Conservation (phyloP, 2,888 invertebrate species). For the Luffia ferchaultella region DNA sequence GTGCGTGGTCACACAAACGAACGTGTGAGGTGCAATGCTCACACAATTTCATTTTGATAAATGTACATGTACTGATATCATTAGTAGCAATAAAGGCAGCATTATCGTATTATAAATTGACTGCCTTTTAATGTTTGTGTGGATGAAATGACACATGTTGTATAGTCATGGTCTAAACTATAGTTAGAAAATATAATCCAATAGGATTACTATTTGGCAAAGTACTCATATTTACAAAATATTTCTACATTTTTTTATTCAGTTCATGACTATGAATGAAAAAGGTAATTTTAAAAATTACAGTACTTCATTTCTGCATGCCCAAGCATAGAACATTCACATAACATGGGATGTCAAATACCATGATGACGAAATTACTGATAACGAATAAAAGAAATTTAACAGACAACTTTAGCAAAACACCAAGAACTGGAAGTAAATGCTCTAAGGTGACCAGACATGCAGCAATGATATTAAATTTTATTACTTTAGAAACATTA, state of each 20-base stretch:
- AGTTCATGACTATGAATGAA: not conserved
- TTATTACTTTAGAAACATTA: too few species aligned
- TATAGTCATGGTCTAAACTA: too few species aligned
- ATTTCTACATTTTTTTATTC: too few species aligned
- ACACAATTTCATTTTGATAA: too few species aligned
- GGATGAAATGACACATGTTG: not conserved
- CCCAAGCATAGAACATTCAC: conserved; percentile 56
- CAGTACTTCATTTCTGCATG: conserved; percentile 59
- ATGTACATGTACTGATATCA: too few species aligned
- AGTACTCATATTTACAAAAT: too few species aligned
- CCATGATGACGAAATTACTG: conserved; percentile 1
- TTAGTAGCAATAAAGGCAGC: too few species aligned
- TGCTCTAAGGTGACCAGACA: conserved; percentile 60
- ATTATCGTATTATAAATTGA: too few species aligned
- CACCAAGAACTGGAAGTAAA: too few species aligned
- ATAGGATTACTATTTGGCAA: too few species aligned
- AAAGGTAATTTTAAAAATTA: not conserved
- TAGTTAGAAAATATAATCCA: too few species aligned
- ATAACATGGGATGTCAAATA: conserved; percentile 26
- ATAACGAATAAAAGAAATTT: not conserved
- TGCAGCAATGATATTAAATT: conserved; percentile 47
- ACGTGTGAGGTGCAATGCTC: not conserved
- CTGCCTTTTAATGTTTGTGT: not conserved
- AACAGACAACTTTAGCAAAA: conserved; percentile 16
- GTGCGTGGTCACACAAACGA: not conserved